Base-by-base conservation (phyloP, 2,888 invertebrate genomes). In the Oxytorus armatus region DNA sequence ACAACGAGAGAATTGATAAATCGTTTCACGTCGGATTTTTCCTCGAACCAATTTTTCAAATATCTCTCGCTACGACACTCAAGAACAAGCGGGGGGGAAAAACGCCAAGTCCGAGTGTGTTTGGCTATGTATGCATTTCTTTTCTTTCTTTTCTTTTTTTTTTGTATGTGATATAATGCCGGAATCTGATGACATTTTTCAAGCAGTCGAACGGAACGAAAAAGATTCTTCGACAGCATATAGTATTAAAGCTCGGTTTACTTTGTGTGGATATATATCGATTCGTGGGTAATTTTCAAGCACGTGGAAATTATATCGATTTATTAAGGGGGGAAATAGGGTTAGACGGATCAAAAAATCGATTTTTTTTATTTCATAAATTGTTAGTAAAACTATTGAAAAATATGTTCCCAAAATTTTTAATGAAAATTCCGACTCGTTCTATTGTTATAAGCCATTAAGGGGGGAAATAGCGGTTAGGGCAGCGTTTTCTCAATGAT, bases 31-130 rank as follows among this genome's bases (percentile, higher is more conserved):
- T 90, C 91, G 89, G 86, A 89, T 88, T 89, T 88, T 88, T 88
- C 85, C 86, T 86, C n/a, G 77, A 86, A 85, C 86, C 90, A 88
- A 91, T 92, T 90, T 91, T 91, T 91, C 91, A 91, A 85, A 84
- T 84, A 33, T 10, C 36, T 53, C 33, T 14, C 16, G 82, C 57
- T 79, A 81, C 79, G 72, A 81, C 69, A 81, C 80, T 84, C 80
- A 79, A 85, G 86, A 86, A 86, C 85, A 85, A 85, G n/a, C n/a
- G n/a, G n/a, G n/a, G n/a, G 82, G 83, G 86, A 80, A 75, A 63
- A 39, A 82, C 81, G 74, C 81, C 68, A 78, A 79, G 83, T 79
- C 77, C 51, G 42, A 68, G 33, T 44, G 21, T 63, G 7, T 21
- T 10, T 23, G 21, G 18, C 36, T 21, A n/a, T 77, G 11, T 23